A percentile compares a stretch with the other conserved stretches of the same genome.
Conservation (phyloP, 2,888 invertebrate genomes). For the Cheilosia scutellata region DNA sequence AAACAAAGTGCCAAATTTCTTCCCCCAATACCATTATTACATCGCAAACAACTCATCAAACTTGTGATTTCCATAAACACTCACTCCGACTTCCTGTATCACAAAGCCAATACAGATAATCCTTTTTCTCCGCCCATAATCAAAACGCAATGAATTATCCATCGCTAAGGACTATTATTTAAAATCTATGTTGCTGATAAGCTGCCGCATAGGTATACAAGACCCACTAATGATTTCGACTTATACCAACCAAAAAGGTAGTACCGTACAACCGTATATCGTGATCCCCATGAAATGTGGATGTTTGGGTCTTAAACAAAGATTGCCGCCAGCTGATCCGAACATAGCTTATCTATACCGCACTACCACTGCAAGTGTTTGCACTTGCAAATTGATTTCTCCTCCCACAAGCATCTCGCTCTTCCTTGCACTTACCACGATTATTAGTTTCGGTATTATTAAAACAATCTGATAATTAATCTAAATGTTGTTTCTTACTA, state of each 20-base stretch:
- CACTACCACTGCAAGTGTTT: conserved; percentile 54
- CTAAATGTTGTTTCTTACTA: conserved; percentile 67
- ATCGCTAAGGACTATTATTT: conserved; percentile 59
- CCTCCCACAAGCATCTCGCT: conserved; percentile 57
- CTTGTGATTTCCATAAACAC: neutral
- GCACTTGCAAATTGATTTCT: conserved; percentile 75
- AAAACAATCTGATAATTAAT: conserved; percentile 75
- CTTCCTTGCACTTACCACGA: conserved; percentile 58
- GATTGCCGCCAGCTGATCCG: conserved; percentile 47
- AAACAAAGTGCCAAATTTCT: neutral
- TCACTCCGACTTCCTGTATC: conserved; percentile 22
- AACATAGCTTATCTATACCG: neutral
- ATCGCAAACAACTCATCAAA: neutral
- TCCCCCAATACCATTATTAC: neutral
- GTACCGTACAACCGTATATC: conserved; percentile 18
- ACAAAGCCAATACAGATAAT: neutral
- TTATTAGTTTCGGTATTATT: conserved; percentile 66
- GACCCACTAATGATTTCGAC: conserved; percentile 43
- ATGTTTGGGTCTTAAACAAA: conserved; percentile 36
- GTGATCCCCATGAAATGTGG: conserved; percentile 50
- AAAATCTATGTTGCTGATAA: conserved; percentile 54
- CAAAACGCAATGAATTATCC: conserved; percentile 35
- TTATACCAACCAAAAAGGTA: conserved; percentile 44
- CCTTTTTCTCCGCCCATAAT: conserved; percentile 32
- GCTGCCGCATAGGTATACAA: conserved; percentile 11